Percentiles rank a stretch among this genome's conserved stretches.
Evolutionary conservation across 2,797 vertebrate species (phyloP).

Genomic region (Pteropus rufus): DNA sequence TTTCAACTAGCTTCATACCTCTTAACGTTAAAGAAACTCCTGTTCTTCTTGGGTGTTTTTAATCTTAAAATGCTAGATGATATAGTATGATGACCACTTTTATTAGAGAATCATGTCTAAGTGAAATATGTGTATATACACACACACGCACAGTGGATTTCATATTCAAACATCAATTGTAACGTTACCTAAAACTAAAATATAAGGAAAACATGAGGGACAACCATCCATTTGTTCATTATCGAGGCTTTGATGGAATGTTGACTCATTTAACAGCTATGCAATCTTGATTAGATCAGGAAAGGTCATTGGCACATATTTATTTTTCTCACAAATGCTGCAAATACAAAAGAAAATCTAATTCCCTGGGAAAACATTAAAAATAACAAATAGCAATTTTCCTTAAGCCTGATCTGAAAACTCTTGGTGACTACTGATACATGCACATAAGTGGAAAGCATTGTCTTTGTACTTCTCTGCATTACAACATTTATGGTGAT

Average conservation of each 20-base stretch:
- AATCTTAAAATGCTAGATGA: background rate
- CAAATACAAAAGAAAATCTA: constrained; percentile 19
- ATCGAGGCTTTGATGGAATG: background rate
- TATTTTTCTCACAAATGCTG: background rate
- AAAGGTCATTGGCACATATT: background rate
- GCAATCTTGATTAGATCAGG: background rate
- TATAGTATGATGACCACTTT: background rate
- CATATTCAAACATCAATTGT: background rate
- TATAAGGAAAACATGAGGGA: background rate
- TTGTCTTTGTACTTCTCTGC: background rate
- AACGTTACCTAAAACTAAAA: background rate
- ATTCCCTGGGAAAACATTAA: background rate
- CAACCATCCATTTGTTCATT: background rate
- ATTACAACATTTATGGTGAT: background rate
- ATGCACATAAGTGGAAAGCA: background rate
- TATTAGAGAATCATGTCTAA: background rate
- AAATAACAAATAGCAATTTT: constrained; percentile 40
- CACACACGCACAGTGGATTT: background rate
- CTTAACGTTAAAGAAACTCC: background rate
- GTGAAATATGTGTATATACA: background rate
- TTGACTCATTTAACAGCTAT: background rate
- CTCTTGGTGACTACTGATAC: background rate
- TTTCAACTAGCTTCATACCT: background rate
- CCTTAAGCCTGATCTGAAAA: constrained; percentile 16
- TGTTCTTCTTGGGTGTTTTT: background rate